These are phyloP conservation scores for Agriopis aurantiaria DNA, from an alignment of 2,888 invertebrate genomes.

Conservation along the genomic window DNA sequence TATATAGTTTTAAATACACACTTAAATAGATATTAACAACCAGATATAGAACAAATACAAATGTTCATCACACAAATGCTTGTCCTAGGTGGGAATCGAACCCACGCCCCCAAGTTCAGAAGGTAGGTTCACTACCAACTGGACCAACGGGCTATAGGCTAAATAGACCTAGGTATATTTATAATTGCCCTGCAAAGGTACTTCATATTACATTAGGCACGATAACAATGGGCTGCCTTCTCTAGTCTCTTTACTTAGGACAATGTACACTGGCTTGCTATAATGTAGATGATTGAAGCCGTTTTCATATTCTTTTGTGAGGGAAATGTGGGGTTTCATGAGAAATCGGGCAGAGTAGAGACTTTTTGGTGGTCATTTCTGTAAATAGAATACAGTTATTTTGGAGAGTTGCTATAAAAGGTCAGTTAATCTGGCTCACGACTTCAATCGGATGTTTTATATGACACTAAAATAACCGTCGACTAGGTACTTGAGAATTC, in stretches of 20 bases:
- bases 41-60: too few species aligned
- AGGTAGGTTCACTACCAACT: too few species aligned
- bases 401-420: background rate
- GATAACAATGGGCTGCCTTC: slow-evolving; percentile 1
- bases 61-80: too few species aligned
- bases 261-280: slow-evolving; percentile 17
- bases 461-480: background rate
- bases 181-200: slow-evolving; percentile 10
- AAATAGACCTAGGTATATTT: slow-evolving; percentile 1
- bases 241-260: slow-evolving; percentile 20
- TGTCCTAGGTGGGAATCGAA: too few species aligned
- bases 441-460: too few species aligned
- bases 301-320: slow-evolving; percentile 20
- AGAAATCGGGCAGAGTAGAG: background rate
- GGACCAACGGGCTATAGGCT: too few species aligned
- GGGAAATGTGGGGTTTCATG: slow-evolving; percentile 10
- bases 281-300: slow-evolving; percentile 19
- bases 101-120: too few species aligned
- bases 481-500: too few species aligned
- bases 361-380: background rate
- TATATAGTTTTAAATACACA: too few species aligned
- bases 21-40: too few species aligned
- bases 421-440: background rate
- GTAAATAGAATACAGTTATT: background rate
- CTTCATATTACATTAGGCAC: slow-evolving; percentile 6